Conservation (phyloP, 2,113 vertebrate genomes). For the Axis porcinus region DNA sequence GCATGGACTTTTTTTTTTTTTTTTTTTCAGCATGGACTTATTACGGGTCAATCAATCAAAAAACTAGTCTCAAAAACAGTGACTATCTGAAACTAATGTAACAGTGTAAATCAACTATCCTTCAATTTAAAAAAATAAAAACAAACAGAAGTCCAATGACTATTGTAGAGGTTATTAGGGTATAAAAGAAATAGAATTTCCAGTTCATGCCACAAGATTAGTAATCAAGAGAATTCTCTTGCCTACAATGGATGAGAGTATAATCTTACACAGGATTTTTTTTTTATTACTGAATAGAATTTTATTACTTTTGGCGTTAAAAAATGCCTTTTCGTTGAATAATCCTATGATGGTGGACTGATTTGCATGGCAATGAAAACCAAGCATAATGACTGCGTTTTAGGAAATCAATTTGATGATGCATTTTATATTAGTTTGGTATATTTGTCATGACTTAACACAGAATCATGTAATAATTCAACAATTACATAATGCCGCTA, state of each 20-base stretch:
- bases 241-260: neutral
- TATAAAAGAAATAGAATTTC: neutral
- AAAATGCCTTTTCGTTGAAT: neutral
- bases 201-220: neutral
- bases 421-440: neutral
- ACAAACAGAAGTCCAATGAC: neutral
- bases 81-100: neutral
- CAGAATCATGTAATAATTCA: constrained; percentile 35
- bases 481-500: neutral
- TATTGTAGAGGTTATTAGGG: neutral
- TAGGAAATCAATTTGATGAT: neutral
- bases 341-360: neutral
- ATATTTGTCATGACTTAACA: neutral
- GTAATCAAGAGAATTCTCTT: neutral
- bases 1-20: no score
- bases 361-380: neutral
- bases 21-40: neutral
- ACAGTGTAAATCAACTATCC: neutral
- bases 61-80: neutral
- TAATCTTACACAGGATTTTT: neutral
- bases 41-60: neutral
- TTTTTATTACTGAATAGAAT: neutral
- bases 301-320: constrained; percentile 8
- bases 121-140: neutral
- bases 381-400: neutral